Percentiles rank a stretch among this genome's conserved stretches.
phyloP scores from a whole-genome alignment of 30 jellyfish, hydroid and myxozoan species.

The Pelagia noctiluca region DNA sequence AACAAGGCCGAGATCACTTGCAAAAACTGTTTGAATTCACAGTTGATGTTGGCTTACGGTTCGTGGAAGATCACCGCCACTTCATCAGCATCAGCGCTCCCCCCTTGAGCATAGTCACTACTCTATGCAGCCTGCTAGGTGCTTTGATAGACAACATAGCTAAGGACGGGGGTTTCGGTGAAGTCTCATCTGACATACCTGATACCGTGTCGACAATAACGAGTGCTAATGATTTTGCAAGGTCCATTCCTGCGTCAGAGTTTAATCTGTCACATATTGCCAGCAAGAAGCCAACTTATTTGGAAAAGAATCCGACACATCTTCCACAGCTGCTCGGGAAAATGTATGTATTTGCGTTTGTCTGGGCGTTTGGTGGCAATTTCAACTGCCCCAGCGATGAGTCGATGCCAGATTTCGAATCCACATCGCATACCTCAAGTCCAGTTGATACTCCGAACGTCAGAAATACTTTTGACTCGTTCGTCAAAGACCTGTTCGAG shows the following conservation, averaged over 20 bases:
- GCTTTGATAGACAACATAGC: constrained; percentile 59
- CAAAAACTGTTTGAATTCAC: constrained; percentile 73
- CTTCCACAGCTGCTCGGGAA: constrained; percentile 64
- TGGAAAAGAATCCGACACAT: constrained; percentile 64
- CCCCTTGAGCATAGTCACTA: constrained; percentile 68
- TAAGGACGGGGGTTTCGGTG: constrained; percentile 82
- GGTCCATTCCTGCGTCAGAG: constrained; percentile 20
- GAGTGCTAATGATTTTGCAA: constrained; percentile 6
- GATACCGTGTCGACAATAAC: constrained; percentile 15
- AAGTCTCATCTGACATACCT: constrained; percentile 18
- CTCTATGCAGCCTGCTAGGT: constrained; percentile 73
- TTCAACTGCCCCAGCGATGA: constrained; percentile 87
- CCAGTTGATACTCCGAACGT: constrained; percentile 44
- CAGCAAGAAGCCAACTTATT: constrained; percentile 42
- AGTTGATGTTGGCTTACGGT: constrained; percentile 80
- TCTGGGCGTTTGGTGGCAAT: constrained; percentile 93
- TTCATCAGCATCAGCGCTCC: constrained; percentile 67
- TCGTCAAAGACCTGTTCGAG: constrained; percentile 76
- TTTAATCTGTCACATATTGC: not conserved
- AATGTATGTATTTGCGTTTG: constrained; percentile 68
- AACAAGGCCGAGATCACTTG: constrained; percentile 71
- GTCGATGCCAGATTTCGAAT: constrained; percentile 73
- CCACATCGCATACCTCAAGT: constrained; percentile 11
- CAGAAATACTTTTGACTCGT: constrained; percentile 70
- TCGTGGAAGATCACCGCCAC: constrained; percentile 57